Evolutionary conservation across 2,888 invertebrate species (phyloP).

Genomic region (Lathronympha strigana): DNA sequence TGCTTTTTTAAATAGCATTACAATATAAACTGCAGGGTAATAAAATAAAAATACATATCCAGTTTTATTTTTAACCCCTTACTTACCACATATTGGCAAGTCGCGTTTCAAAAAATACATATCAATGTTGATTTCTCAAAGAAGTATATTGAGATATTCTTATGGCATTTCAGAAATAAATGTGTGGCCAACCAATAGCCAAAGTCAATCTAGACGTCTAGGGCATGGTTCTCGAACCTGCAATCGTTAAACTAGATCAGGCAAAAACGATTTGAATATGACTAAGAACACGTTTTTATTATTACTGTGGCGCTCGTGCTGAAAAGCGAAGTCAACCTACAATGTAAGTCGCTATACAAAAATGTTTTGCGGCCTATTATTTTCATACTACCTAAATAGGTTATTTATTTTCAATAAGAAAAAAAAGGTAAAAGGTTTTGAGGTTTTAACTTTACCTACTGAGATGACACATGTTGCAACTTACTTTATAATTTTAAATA

Average conservation of each 20-base stretch:
- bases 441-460: no score
- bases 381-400: no score
- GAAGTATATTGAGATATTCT: neutral
- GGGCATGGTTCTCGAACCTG: constrained; percentile 23
- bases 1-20: constrained; percentile 1
- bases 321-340: no score
- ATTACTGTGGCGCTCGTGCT: no score
- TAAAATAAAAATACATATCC: neutral
- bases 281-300: no score
- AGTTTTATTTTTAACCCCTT: neutral
- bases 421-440: no score
- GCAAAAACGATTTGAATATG: neutral
- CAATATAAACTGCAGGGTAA: neutral
- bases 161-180: constrained; percentile 4
- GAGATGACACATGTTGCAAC: no score
- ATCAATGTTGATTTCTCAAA: neutral
- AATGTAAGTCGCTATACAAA: no score
- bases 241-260: neutral
- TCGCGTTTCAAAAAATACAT: neutral
- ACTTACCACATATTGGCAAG: neutral
- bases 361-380: no score
- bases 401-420: no score
- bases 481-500: no score
- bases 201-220: constrained; percentile 17
- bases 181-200: neutral